A percentile compares a stretch with the other conserved stretches of the same genome.
These are phyloP conservation scores for Diloba caeruleocephala DNA, from an alignment of 2,888 invertebrate species.

Conservation along the genomic window DNA sequence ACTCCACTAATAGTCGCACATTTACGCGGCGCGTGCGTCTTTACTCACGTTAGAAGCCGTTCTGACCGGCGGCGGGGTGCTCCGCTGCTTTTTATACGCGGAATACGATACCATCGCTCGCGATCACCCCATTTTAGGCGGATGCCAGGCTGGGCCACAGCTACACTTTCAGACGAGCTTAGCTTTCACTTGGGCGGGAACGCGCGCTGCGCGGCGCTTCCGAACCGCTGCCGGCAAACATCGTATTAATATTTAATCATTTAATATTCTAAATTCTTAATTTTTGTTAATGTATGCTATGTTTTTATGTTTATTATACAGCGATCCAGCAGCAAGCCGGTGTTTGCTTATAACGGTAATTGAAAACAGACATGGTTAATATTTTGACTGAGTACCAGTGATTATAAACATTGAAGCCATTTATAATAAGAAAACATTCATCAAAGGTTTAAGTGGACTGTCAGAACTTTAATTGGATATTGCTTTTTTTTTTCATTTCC, in stretches of 20 bases:
- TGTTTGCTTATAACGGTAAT: conserved; percentile 31
- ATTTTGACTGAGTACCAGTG: conserved; percentile 12
- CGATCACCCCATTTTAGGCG: conserved; percentile 89
- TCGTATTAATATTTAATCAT: conserved; percentile 10
- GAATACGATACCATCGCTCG: conserved; percentile 92
- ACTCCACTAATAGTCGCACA: conserved; percentile 72
- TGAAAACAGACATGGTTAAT: conserved; percentile 29
- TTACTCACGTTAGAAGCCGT: conserved; percentile 99
- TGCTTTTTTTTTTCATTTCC: too few relatives aligned
- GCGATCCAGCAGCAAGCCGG: conserved; percentile 22
- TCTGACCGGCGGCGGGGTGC: conserved; percentile 95
- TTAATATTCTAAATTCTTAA: conserved; percentile 17
- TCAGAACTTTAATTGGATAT: conserved; percentile 23
- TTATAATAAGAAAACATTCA: conserved; percentile 18
- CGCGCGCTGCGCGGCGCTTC: conserved; percentile 55
- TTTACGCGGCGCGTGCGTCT: conserved; percentile 74
- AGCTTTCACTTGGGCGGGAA: conserved; percentile 84
- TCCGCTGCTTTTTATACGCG: conserved; percentile 93
- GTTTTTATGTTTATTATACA: conserved; percentile 45
- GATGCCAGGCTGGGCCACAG: conserved; percentile 79
- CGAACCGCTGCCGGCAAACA: conserved; percentile 26
- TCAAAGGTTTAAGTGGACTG: conserved; percentile 13
- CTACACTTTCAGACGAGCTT: conserved; percentile 86
- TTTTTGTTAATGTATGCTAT: conserved; percentile 33
- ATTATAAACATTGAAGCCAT: conserved; percentile 42